Evolutionary conservation across 2,113 vertebrate species (phyloP).

Genomic region (Dasypus novemcinctus): DNA sequence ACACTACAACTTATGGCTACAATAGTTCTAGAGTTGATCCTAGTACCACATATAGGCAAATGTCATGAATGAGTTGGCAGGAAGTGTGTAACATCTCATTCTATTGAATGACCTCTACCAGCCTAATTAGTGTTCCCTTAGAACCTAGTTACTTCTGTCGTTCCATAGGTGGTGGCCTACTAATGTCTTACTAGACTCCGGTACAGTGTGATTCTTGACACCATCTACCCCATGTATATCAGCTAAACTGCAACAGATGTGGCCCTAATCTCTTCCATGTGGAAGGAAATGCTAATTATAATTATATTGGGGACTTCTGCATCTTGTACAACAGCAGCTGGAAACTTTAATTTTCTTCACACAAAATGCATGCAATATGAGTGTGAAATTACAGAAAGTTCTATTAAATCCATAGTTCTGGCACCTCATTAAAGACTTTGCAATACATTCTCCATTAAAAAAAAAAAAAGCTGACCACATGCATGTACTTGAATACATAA

Average conservation of each 20-base stretch:
- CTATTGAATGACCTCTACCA: background rate
- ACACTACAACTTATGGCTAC: background rate
- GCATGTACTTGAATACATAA: background rate
- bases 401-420: slow-evolving; percentile 36
- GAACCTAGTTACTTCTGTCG: background rate
- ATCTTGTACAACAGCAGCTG: slow-evolving; percentile 51
- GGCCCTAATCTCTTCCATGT: slow-evolving; percentile 64
- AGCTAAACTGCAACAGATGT: slow-evolving; percentile 45
- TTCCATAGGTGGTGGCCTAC: slow-evolving; percentile 17
- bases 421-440: slow-evolving; percentile 66
- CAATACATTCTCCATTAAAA: slow-evolving; percentile 22
- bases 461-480: background rate
- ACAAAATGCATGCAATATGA: slow-evolving; percentile 33
- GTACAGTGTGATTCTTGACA: slow-evolving; percentile 9
- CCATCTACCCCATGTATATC: background rate
- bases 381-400: slow-evolving; percentile 64
- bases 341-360: slow-evolving; percentile 62
- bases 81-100: background rate
- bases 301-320: slow-evolving; percentile 21
- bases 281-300: slow-evolving; percentile 48
- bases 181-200: slow-evolving; percentile 13
- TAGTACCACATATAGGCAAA: background rate
- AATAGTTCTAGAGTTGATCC: background rate
- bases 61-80: background rate
- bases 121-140: background rate